Evolutionary conservation across 2,888 invertebrate species (phyloP).

Genomic region (Labia minor): DNA sequence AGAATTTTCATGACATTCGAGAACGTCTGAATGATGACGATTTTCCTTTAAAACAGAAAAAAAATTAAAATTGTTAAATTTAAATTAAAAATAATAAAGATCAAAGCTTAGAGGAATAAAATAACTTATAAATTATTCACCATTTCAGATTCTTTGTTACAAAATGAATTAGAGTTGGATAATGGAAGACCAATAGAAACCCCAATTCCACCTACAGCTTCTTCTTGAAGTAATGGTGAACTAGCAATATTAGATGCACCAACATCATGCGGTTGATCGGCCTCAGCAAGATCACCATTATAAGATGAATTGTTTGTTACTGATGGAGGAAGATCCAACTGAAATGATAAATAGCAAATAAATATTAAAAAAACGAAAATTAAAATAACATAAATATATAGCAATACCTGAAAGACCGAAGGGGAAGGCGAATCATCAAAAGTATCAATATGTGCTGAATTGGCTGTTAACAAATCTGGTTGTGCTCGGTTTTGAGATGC

Average conservation of each 20-base stretch:
- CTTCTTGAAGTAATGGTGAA: background rate
- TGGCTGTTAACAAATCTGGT: background rate
- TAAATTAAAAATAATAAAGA: too few relatives aligned
- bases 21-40: background rate
- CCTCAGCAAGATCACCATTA: slow-evolving; percentile 68
- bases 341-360: background rate
- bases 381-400: background rate
- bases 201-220: background rate
- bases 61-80: too few relatives aligned
- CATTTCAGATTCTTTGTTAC: background rate
- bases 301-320: slow-evolving; percentile 39
- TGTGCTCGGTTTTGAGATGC: background rate
- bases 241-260: background rate
- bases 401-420: background rate
- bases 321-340: slow-evolving; percentile 4
- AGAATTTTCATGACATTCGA: background rate
- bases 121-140: background rate
- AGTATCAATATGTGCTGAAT: background rate
- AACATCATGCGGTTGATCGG: slow-evolving; percentile 52
- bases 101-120: too few relatives aligned
- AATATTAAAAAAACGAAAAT: too few relatives aligned
- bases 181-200: background rate
- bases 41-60: too few relatives aligned
- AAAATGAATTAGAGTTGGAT: background rate
- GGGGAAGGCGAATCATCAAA: background rate